Base-by-base conservation (phyloP, 1,140 invertebrate genomes). In the Drosophila grimshawi region DNA sequence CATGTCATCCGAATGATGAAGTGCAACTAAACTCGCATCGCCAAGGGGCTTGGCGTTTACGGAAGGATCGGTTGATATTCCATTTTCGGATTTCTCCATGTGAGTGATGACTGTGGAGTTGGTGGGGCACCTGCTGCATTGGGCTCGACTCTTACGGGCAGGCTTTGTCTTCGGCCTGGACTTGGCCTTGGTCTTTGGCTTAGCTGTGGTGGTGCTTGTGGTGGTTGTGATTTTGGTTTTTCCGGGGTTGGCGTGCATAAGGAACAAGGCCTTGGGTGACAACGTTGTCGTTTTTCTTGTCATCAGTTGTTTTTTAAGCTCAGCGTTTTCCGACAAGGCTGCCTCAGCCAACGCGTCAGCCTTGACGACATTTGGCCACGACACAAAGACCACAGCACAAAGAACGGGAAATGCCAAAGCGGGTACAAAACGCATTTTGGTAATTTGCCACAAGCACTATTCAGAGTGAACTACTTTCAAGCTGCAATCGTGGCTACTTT, bases 201-300 rank as follows among this genome's bases (percentile, higher is more conserved):
- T 67, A 3, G 2, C 8, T 4, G 7, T 43, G 27, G 56, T 57
- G 1, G 19, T 30, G 30, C 0, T 11, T 3, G 41, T 1, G 11
- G 27, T 0, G 3, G 8, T 3, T 5, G 41, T 10, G 2, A 5
- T 37, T n/a, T 27, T 11, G 35, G 3, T 5, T 30, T 19, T 8
- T 39, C 19, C 19, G 39, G 27, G 10, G 49, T 45, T 35, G 41
- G 65, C 57, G 3, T 70, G 52, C 59, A 63, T 70, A 0, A 75
- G 60, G 29, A 75, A 75, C 4, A 75, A 33, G 53, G 70, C 67
- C 32, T 27, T 70, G 32, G 67, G 59, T 2, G 72, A 75, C 33
- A 63, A 39, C 2, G 72, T 70, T 0, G 67, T 75, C 4, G 37
- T 19, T 8, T 0, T 6, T 59, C 2, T 30, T 4, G 32, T 49